Base-by-base conservation (phyloP, 2,797 vertebrate genomes). In the Sternotherus odoratus region DNA sequence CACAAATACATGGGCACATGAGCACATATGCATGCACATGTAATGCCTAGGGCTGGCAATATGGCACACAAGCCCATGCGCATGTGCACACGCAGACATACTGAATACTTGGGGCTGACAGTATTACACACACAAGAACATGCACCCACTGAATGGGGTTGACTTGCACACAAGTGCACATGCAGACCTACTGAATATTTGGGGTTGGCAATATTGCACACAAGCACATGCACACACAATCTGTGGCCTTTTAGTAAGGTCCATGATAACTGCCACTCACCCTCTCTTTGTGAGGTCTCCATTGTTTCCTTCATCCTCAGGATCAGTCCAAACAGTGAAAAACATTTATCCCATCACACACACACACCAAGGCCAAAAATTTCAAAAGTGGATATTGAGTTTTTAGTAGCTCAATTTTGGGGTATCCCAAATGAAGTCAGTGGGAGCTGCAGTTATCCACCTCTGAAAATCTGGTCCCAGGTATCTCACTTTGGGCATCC, bases 41-140 rank as follows among this genome's bases (percentile, higher is more conserved):
- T 53, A 53, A 53, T 23, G 21, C 51, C 23, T 53, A 24, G 51
- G 51, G 51, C 8, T 53, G 51, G 23, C 51, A 53, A 10, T 53
- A 53, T 4, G 13, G 28, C 30, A 33, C 30, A 16, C 57, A 57
- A 57, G 13, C 13, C 12, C 2, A 8, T 9, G 53, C 4, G 10
- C 28, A 30, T n/a, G n/a, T 21, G 17, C 30, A n/a, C 16, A 19
- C 9, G 12, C 39, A 48, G 7, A 48, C 46, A 48, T 48, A 48
- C 19, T 8, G 2, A 16, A 30, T 57, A 28, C 26, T 39, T 69
- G 57, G 28, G 13, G 12, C 15, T 16, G 57, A 13, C 13, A 16
- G 16, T 60, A 30, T 23, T 23, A n/a, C n/a, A n/a, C 19, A 69
- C 21, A 46, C 8, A 63, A 3, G 48, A 3, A 6, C 0, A 1